Evolutionary conservation across 2,797 vertebrate species (phyloP), one percentile per base, ranked within the genome.

Genomic region (Alosa sapidissima): DNA sequence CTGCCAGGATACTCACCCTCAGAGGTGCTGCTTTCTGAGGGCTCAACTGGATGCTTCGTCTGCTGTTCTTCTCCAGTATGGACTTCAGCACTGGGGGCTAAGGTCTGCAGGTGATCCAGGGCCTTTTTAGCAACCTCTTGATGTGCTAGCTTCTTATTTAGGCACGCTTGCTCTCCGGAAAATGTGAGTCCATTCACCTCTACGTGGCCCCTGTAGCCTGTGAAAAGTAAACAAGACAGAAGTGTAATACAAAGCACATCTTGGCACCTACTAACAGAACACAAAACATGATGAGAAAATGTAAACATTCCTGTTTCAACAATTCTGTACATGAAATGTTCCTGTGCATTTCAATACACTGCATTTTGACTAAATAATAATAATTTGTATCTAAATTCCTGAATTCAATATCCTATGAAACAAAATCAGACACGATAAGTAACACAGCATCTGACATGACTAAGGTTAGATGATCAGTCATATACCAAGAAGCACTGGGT

Each of bases 51-150:
- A 5, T 24, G 62, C 58, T 24, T 62, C n/a, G 9, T 62, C 2
- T 62, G 58, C n/a, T 8, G 21, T 24, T 8, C 58, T n/a, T 62
- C 58, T 62, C 58, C 58, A 24, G 41, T 41, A 41, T 41, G 41
- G 41, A 41, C 41, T 41, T 41, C 41, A 41, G 58, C 58, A 62
- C 58, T 24, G n/a, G 58, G 9, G 5, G 28, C 33, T 36, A 83
- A 58, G 33, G 3, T 11, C 10, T 60, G 55, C 60, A 90, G 72
- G 54, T 82, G 6, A 0, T 84, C 24, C 19, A 90, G 87, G 2
- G 88, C 90, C 81, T 86, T 81, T 82, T 11, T 84, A 19, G 91
- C 87, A 41, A 89, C 90, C 62, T 92, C 90, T 81, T 92, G 91
- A 78, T 92, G 91, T 33, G 91, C 88, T 1, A 1, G 0, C 84